Evolutionary conservation across 1,140 invertebrate genomes (phyloP), one percentile per base, ranked within the genome.

Genomic region (Drosophila equinoxialis): DNA sequence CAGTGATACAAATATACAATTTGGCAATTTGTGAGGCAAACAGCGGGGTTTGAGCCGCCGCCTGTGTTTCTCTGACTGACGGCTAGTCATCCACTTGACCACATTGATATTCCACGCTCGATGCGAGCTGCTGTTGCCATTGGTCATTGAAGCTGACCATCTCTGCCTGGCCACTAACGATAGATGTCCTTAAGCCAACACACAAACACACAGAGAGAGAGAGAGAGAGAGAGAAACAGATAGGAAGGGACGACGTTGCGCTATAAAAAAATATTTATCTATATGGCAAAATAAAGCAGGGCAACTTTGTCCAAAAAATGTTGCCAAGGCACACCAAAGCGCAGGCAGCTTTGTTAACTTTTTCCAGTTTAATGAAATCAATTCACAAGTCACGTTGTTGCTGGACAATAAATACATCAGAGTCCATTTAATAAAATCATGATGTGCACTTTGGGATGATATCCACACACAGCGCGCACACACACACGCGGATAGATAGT

Each of bases 341-440:
- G 45, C 45, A 67, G 75, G 79, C 67, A 71, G 79, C 77, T 87
- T 87, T 87, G 84, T 87, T 84, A 89, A 89, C 84, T 89, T 89
- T 89, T 89, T 89, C 45, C 85, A 87, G 84, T 91, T 89, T 89
- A 91, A 91, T 91, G 90, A 91, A 91, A 91, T 91, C 90, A 91
- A 91, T 91, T 91, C 79, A 91, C 90, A 91, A 91, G 90, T 91
- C 90, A 91, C 90, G 90, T 91, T 90, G 90, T 84, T 84, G 86
- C 90, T 79, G 90, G 81, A 91, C 90, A 91, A 91, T 91, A 91
- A 91, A 91, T 91, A 91, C 81, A 91, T 91, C 90, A 91, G 90
- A 91, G 90, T 90, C 90, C 85, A 91, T 91, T 91, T 91, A 91
- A 91, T 91, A 91, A 91, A 91, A 91, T 91, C 90, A 91, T 91